phyloP scores from a whole-genome alignment of 2,113 vertebrate species.

The Cephalopterus ornatus region DNA sequence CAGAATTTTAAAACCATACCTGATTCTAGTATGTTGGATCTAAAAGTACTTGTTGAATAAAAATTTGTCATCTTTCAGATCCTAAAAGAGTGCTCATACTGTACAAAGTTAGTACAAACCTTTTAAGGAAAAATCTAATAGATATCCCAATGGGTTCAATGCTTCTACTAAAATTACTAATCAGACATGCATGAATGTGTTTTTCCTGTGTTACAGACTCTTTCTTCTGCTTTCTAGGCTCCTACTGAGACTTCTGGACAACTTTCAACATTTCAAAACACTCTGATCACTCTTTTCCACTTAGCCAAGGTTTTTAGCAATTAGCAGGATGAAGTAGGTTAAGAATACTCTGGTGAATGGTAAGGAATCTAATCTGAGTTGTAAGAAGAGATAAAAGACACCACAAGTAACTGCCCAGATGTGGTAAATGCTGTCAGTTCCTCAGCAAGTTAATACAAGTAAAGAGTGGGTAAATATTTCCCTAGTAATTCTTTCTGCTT shows the following conservation, averaged over 20 bases:
- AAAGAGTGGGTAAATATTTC: not conserved
- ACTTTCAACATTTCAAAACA: not conserved
- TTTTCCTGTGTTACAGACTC: not conserved
- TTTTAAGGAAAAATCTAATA: not conserved
- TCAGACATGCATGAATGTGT: not conserved
- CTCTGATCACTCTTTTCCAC: not conserved
- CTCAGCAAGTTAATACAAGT: not conserved
- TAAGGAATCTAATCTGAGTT: not conserved
- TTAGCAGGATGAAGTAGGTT: not conserved
- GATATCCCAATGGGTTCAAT: not conserved
- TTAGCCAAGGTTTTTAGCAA: not conserved
- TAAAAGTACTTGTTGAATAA: not conserved
- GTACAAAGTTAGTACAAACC: not conserved
- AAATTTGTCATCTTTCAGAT: not conserved
- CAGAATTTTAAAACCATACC: not conserved
- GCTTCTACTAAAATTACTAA: not conserved
- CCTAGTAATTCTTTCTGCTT: not conserved
- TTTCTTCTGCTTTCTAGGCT: not conserved
- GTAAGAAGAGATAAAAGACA: not conserved
- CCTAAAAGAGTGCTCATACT: rapidly evolving
- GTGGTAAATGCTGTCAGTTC: not conserved
- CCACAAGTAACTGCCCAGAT: not conserved
- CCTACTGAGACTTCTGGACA: not conserved
- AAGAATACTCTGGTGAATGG: not conserved
- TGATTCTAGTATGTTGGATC: not conserved